Percentiles rank a stretch among this genome's conserved stretches.
phyloP scores from a whole-genome alignment of 2,113 vertebrate species.

The Orientallactaga bullata region DNA sequence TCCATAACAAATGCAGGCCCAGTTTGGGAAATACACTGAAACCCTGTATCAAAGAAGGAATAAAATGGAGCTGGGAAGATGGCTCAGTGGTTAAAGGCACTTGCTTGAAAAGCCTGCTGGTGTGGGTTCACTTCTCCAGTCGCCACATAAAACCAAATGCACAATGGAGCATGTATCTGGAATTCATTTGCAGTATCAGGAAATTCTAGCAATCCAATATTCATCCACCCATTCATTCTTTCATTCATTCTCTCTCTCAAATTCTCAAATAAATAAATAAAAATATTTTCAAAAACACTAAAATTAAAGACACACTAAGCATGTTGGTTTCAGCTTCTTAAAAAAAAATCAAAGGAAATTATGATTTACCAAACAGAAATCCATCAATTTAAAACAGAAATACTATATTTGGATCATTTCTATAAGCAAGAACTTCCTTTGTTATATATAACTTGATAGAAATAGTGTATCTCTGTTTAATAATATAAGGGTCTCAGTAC shows the following conservation, averaged over 20 bases:
- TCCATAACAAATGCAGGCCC: neutral
- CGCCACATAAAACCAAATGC: too few species aligned
- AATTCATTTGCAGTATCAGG: too few species aligned
- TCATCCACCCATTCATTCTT: too few species aligned
- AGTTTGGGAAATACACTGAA: neutral
- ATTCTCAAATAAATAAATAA: neutral
- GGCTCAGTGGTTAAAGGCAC: too few species aligned
- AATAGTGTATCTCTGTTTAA: conserved; percentile 46
- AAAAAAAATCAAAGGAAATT: neutral
- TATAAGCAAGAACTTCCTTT: conserved; percentile 55
- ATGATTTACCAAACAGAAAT: neutral
- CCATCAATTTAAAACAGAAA: conserved; percentile 9
- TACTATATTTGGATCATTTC: conserved; percentile 51
- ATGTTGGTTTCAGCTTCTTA: neutral
- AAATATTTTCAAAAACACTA: neutral
- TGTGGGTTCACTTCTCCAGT: too few species aligned
- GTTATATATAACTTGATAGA: conserved; percentile 31
- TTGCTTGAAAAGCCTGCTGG: too few species aligned
- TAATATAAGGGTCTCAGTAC: neutral
- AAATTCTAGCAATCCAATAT: too few species aligned
- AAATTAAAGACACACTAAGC: neutral
- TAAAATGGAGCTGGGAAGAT: neutral
- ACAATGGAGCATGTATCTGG: too few species aligned
- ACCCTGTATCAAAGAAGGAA: neutral
- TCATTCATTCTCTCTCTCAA: too few species aligned